Conservation (phyloP, 1,140 invertebrate species). For the Trichoplusia ni region DNA sequence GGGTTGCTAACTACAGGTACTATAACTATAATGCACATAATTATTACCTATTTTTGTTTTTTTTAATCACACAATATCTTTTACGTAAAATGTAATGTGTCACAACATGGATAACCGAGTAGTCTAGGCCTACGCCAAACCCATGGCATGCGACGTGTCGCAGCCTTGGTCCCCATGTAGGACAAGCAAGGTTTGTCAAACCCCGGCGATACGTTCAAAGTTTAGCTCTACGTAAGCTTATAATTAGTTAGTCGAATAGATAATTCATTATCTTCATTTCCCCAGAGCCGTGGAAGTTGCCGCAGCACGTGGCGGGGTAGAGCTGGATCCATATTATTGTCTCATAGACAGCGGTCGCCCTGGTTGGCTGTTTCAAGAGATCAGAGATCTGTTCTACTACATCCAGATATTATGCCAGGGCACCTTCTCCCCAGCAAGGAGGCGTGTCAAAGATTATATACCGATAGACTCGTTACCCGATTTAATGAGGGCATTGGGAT, state of each 20-base stretch:
- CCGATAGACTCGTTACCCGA: conserved; percentile 85
- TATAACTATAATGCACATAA: background rate
- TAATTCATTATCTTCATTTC: background rate
- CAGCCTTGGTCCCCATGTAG: too few relatives aligned
- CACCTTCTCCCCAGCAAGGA: conserved; percentile 83
- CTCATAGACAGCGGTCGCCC: conserved; percentile 82
- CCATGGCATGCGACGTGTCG: too few relatives aligned
- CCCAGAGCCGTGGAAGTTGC: conserved; percentile 81
- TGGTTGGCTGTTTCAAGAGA: conserved; percentile 86
- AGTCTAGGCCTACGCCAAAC: too few relatives aligned
- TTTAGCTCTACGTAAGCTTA: too few relatives aligned
- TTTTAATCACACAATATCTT: too few relatives aligned
- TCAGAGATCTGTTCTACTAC: conserved; percentile 88
- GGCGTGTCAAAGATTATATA: conserved; percentile 83
- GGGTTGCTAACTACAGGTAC: conserved; percentile 67
- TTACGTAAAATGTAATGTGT: too few relatives aligned
- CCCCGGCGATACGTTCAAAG: too few relatives aligned
- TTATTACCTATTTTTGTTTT: too few relatives aligned
- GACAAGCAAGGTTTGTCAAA: too few relatives aligned
- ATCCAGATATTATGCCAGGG: conserved; percentile 87
- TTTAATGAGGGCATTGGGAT: conserved; percentile 88
- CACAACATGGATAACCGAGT: too few relatives aligned
- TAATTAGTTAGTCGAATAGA: too few relatives aligned
- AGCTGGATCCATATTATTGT: conserved; percentile 83
- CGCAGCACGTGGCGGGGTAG: conserved; percentile 77